phyloP scores from a whole-genome alignment of 2,797 vertebrate genomes.

The Micropoecilia bifurca region DNA sequence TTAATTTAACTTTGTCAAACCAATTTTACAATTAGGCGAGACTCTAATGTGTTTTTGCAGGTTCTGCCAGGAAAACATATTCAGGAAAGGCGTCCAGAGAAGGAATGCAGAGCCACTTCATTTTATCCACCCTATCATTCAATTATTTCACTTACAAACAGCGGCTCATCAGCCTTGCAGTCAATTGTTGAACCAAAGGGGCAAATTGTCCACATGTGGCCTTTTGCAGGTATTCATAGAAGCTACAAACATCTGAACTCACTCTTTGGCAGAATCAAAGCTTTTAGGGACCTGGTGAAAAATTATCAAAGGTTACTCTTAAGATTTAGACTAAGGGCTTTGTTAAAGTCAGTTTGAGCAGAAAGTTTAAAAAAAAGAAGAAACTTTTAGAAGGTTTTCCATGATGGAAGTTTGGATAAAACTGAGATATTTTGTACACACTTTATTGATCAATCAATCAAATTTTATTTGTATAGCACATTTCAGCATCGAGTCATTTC shows the following conservation, averaged over 20 bases:
- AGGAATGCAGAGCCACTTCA: slow-evolving; percentile 10
- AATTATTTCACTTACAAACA: slow-evolving; percentile 44
- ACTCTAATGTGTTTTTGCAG: slow-evolving; percentile 20
- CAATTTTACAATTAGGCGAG: background rate
- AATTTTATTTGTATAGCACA: too few species aligned
- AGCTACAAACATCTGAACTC: slow-evolving; percentile 9
- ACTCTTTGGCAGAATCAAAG: background rate
- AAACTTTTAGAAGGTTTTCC: slow-evolving; percentile 16
- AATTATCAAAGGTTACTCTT: background rate
- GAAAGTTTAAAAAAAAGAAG: background rate
- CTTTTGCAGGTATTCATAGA: slow-evolving; percentile 14
- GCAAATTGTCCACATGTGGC: slow-evolving; percentile 10
- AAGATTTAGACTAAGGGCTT: background rate
- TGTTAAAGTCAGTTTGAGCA: background rate
- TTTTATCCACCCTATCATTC: slow-evolving; percentile 24
- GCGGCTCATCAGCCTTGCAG: slow-evolving; percentile 11
- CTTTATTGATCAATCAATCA: too few species aligned
- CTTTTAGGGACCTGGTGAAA: background rate
- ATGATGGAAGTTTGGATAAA: too few species aligned
- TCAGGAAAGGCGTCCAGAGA: slow-evolving; percentile 14
- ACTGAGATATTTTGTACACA: too few species aligned
- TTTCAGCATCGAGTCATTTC: too few species aligned
- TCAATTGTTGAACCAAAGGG: slow-evolving; percentile 10
- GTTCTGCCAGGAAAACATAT: slow-evolving; percentile 17
- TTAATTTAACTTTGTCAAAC: background rate